These are phyloP conservation scores for Aphelocoma californica DNA, from an alignment of 2,797 vertebrate genomes.

Conservation along the genomic window DNA sequence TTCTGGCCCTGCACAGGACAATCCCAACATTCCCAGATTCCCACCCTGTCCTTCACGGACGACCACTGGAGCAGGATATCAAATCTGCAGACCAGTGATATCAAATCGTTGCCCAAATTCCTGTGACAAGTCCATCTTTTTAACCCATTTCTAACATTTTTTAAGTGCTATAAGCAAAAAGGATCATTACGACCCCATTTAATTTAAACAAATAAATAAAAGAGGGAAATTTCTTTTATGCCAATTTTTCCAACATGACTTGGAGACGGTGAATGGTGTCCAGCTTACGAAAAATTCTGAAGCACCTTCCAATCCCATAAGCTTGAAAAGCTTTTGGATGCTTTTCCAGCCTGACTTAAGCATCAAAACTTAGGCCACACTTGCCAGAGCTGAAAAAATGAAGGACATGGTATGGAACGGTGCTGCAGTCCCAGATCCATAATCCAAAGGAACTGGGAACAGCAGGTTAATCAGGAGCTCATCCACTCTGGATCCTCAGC, in stretches of 20 bases:
- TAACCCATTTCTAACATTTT: background rate
- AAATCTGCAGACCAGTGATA: background rate
- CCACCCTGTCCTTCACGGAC: background rate
- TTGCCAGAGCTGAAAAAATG: background rate
- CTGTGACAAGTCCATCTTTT: background rate
- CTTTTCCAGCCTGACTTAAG: background rate
- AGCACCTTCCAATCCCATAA: background rate
- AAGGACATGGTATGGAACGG: background rate
- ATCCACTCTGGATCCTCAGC: background rate
- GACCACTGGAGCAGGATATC: background rate
- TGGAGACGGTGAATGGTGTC: background rate
- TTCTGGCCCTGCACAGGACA: background rate
- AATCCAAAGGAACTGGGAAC: background rate
- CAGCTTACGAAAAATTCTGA: background rate
- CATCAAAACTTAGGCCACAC: background rate
- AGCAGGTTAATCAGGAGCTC: background rate
- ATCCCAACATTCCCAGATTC: background rate
- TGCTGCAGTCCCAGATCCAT: background rate
- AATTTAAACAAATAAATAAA: background rate
- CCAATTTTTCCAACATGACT: background rate
- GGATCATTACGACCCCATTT: fast-evolving
- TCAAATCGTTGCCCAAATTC: background rate
- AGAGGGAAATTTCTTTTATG: background rate
- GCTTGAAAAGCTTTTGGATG: background rate
- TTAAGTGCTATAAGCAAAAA: background rate